Base-by-base conservation (phyloP, 2,113 vertebrate genomes). In the Leptocoma aspasia region DNA sequence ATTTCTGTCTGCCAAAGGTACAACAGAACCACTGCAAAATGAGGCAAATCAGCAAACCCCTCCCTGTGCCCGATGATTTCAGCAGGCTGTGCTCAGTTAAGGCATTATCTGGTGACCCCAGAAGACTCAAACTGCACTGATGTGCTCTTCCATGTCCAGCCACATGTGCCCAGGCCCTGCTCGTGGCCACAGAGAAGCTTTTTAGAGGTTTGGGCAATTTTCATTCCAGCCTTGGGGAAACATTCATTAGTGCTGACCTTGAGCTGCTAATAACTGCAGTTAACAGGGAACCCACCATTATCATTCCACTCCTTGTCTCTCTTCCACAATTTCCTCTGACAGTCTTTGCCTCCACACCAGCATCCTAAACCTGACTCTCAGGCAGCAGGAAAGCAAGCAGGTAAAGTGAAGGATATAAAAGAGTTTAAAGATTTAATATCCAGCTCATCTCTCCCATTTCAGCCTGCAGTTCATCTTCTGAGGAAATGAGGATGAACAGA, bases 51-150 rank as follows among this genome's bases (percentile, higher is more conserved):
- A 41, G 72, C 45, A 63, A 85, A 35, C 13, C 19, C 10, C 18
- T 31, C n/a, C 26, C 41, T 24, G 37, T 2, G 2, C 8, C 28
- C 53, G 22, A 8, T 0, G 2, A 12, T 45, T 82, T 23, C 1
- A 0, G 44, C 37, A 79, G 83, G 52, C 47, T 64, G 17, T 52
- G 41, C 44, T n/a, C 47, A 61, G 6, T 2, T 3, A 3, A 53
- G 22, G 45, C 37, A 21, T 47, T 19, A 17, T 3, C 41, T 37
- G 19, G 5, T 53, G 50, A 52, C 13, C 23, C 28, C 76, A 72
- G 22, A 14, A 82, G 37, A 30, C 26, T 57, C 19, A 30, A 18
- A 27, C 26, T 37, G 70, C 15, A 28, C 39, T 39, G 39, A 39
- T 39, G 39, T 39, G 9, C 12, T 60, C 26, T 76, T 31, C n/a